A percentile compares a stretch with the other conserved stretches of the same genome.
Conservation (phyloP, 2,797 vertebrate species). For the Phaenicophaeus curvirostris region DNA sequence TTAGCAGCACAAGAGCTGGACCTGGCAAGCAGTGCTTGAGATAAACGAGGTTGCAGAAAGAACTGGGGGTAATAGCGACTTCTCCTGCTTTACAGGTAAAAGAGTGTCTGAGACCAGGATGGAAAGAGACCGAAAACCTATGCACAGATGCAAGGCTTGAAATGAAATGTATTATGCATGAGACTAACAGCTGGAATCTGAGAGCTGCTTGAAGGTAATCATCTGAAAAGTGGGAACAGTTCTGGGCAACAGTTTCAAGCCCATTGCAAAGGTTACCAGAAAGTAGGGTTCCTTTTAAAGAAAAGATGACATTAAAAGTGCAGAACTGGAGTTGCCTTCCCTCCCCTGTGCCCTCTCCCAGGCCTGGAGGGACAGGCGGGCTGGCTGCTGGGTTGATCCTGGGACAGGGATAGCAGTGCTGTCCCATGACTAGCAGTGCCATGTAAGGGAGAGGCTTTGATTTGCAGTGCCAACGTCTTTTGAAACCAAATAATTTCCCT, state of each 20-base stretch:
- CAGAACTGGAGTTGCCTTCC: background rate
- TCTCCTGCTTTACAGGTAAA: constrained; percentile 12
- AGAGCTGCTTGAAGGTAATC: constrained; percentile 62
- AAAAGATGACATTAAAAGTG: background rate
- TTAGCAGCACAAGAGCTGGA: background rate
- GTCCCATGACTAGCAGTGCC: background rate
- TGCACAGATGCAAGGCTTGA: constrained; percentile 56
- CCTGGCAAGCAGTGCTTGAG: background rate
- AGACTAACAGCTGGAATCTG: constrained; percentile 64
- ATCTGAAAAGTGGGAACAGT: constrained; percentile 38
- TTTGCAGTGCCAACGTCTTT: background rate
- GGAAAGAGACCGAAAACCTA: constrained; percentile 62
- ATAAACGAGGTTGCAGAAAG: background rate
- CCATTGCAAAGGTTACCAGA: background rate
- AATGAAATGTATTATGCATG: constrained; percentile 74
- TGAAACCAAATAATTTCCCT: background rate
- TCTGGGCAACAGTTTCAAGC: constrained; percentile 26
- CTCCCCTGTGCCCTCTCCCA: background rate
- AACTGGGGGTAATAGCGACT: background rate
- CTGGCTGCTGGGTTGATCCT: background rate
- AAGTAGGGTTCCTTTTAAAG: background rate
- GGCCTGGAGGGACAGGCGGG: background rate
- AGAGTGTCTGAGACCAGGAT: background rate
- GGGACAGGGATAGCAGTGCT: background rate
- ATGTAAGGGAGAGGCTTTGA: background rate